Conservation (phyloP, 2,888 invertebrate genomes). For the Selenia dentaria region DNA sequence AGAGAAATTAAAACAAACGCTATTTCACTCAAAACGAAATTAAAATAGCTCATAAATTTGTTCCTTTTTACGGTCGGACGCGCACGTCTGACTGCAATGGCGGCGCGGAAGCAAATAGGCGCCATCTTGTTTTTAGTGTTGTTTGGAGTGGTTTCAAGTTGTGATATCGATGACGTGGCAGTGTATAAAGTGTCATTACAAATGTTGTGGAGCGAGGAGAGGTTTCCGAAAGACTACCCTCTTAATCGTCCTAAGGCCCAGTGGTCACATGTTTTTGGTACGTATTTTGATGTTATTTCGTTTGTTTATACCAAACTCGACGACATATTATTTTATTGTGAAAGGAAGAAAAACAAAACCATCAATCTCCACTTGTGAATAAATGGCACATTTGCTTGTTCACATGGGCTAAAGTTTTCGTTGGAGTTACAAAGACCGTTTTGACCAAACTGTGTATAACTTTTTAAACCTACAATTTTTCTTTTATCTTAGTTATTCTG, state of each 20-base stretch:
- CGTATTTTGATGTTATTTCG: conserved; percentile 58
- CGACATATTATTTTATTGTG: conserved; percentile 15
- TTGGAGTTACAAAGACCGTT: conserved; percentile 4
- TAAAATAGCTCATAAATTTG: conserved; percentile 33
- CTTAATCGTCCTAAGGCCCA: conserved; percentile 94
- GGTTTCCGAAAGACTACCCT: conserved; percentile 96
- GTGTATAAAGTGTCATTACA: conserved; percentile 94
- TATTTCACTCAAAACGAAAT: conserved; percentile 17
- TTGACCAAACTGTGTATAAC: too few relatives aligned
- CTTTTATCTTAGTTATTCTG: too few relatives aligned
- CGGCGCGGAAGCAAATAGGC: conserved; percentile 50
- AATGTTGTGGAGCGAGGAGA: conserved; percentile 94
- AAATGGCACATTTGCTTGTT: conserved; percentile 13
- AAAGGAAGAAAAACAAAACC: conserved; percentile 25
- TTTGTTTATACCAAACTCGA: conserved; percentile 15
- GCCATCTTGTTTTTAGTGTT: conserved; percentile 69
- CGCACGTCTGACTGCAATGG: conserved; percentile 54
- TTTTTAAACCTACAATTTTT: too few relatives aligned
- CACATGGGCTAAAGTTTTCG: conserved; percentile 13
- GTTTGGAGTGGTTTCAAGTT: conserved; percentile 62
- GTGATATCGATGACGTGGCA: conserved; percentile 91
- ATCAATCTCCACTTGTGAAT: conserved; percentile 18
- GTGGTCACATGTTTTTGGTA: conserved; percentile 96
- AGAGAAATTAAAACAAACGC: conserved; percentile 34
- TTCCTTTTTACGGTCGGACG: conserved; percentile 17